Percentiles rank a stretch among this genome's conserved stretches.
Evolutionary conservation across 2,113 vertebrate genomes (phyloP).

Genomic region (Anseranas semipalmata): DNA sequence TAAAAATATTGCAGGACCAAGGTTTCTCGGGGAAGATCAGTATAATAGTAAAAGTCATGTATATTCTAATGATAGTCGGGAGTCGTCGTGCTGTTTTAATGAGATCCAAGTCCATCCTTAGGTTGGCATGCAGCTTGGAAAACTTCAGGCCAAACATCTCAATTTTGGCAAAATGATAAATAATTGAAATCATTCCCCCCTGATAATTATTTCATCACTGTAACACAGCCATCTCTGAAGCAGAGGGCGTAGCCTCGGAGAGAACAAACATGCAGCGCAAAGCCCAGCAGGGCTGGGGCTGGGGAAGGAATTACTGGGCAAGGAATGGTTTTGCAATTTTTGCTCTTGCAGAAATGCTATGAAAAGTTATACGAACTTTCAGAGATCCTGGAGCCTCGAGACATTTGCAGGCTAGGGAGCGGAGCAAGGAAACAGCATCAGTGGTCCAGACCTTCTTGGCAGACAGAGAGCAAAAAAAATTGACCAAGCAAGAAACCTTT

Average conservation of each 20-base stretch:
- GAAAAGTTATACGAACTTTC: neutral
- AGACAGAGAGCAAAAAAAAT: too few species aligned
- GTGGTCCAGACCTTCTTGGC: neutral
- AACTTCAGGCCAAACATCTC: neutral
- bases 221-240: slow-evolving; percentile 1
- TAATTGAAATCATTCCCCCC: slow-evolving; percentile 2
- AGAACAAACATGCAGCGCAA: fast-evolving
- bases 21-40: neutral
- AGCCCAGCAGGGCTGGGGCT: slow-evolving; percentile 19
- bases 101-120: neutral
- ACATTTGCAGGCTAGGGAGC: neutral
- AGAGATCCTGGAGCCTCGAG: neutral
- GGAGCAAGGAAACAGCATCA: neutral
- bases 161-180: neutral
- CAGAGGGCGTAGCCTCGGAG: neutral
- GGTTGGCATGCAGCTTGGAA: neutral
- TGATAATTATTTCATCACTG: slow-evolving; percentile 42
- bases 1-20: neutral
- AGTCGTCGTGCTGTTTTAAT: neutral
- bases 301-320: neutral
- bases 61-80: fast-evolving
- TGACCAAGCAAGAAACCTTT: neutral
- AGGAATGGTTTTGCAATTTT: neutral
- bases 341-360: neutral
- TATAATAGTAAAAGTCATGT: neutral